A percentile compares a stretch with the other conserved stretches of the same genome.
These are phyloP conservation scores for Holotrichia oblita DNA, from an alignment of 1,140 invertebrate species.

Conservation along the genomic window DNA sequence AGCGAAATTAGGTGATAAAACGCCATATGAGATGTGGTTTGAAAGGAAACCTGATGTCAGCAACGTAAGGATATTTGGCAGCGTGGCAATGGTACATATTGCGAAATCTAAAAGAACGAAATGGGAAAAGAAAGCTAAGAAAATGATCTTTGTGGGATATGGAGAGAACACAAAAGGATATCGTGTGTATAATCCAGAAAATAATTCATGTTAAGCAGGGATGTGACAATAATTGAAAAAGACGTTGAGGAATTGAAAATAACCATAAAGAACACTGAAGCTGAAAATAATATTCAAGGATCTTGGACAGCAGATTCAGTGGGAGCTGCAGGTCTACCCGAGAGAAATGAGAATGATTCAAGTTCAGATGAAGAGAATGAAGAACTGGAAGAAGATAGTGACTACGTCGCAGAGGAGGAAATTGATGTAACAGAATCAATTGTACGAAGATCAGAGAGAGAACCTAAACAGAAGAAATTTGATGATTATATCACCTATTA, in stretches of 20 bases:
- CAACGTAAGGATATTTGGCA: conserved; percentile 60
- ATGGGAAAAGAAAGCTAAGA: conserved; percentile 56
- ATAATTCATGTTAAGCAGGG: conserved; percentile 16
- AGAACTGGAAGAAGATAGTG: neutral
- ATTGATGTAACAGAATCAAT: too few relatives aligned
- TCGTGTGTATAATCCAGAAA: neutral
- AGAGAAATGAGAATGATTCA: neutral
- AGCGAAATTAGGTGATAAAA: neutral
- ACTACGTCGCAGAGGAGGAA: neutral
- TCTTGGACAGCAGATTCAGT: conserved; percentile 25
- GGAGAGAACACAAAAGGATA: conserved; percentile 47
- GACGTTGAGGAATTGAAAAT: neutral
- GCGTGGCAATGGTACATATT: conserved; percentile 56
- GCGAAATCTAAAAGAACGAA: conserved; percentile 56
- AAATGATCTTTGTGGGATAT: conserved; percentile 60
- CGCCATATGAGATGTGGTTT: conserved; percentile 51
- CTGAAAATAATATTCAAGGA: too few relatives aligned
- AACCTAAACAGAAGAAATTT: too few relatives aligned
- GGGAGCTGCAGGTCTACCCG: neutral
- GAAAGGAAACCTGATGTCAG: conserved; percentile 61
- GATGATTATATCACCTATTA: too few relatives aligned
- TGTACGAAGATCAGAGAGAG: too few relatives aligned
- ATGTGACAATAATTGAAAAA: conserved; percentile 29
- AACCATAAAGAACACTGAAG: too few relatives aligned
- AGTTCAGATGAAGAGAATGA: neutral